phyloP scores from a whole-genome alignment of 2,797 vertebrate genomes.

The Capromys pilorides region DNA sequence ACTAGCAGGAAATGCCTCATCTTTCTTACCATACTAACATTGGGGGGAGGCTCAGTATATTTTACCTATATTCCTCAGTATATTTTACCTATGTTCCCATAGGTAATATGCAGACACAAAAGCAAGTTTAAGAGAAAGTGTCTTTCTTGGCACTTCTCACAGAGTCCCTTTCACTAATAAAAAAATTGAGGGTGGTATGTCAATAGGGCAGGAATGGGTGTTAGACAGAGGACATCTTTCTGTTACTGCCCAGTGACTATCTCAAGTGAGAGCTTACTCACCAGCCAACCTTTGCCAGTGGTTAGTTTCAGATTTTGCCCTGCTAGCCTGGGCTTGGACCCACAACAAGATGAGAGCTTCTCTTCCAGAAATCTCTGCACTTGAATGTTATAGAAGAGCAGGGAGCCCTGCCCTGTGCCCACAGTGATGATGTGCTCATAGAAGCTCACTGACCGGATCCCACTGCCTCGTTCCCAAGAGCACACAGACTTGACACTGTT shows the following conservation, averaged over 20 bases:
- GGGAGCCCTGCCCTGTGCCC: constrained; percentile 97
- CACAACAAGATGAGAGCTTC: constrained; percentile 84
- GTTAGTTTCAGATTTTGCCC: constrained; percentile 95
- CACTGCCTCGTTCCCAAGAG: constrained; percentile 96
- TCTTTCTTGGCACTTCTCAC: neutral
- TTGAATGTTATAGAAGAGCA: constrained; percentile 97
- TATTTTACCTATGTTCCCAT: too few species aligned
- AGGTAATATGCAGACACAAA: neutral
- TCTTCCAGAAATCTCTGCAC: constrained; percentile 96
- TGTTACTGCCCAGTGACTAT: neutral
- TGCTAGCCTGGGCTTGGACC: constrained; percentile 89
- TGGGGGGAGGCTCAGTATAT: neutral
- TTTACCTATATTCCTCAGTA: too few species aligned
- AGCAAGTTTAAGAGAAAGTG: neutral
- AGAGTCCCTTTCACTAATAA: neutral
- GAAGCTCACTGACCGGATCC: constrained; percentile 98
- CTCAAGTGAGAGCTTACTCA: constrained; percentile 78
- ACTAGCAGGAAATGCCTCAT: neutral
- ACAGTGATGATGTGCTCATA: constrained; percentile 99
- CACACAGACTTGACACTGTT: constrained; percentile 95
- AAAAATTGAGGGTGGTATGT: neutral
- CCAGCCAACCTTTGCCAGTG: constrained; percentile 99
- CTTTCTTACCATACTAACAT: neutral
- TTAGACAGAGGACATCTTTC: neutral
- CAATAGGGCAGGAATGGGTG: neutral